A percentile compares a stretch with the other conserved stretches of the same genome.
Evolutionary conservation across 2,113 vertebrate genomes (phyloP).

Genomic region (Toxostoma redivivum): DNA sequence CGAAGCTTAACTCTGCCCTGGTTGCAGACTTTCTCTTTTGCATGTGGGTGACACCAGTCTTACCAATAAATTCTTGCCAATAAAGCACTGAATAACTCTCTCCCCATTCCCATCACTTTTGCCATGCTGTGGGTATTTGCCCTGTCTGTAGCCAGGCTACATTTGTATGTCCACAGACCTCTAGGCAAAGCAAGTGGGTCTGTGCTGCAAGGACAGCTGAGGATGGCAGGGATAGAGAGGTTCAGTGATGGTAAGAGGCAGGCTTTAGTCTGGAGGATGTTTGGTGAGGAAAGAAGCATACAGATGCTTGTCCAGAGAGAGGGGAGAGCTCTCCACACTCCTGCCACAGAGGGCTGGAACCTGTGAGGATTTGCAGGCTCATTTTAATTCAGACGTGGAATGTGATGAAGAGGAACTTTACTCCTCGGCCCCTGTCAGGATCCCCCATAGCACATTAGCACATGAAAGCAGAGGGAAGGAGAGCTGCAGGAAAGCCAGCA

Average conservation of each 20-base stretch:
- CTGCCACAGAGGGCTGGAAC: background rate
- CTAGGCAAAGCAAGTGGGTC: background rate
- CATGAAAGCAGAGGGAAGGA: background rate
- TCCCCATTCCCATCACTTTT: background rate
- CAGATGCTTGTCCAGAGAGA: fast-evolving
- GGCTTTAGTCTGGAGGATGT: background rate
- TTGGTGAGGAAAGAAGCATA: background rate
- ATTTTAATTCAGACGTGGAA: background rate
- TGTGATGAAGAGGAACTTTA: background rate
- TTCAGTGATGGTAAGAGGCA: background rate
- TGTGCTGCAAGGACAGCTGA: background rate
- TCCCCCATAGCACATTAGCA: background rate
- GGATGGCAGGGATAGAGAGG: background rate
- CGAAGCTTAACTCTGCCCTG: background rate
- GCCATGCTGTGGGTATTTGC: background rate
- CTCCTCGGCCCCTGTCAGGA: background rate
- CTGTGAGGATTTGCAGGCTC: background rate
- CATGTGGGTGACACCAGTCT: background rate
- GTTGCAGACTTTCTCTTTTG: background rate
- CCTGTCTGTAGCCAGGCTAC: background rate
- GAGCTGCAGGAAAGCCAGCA: background rate
- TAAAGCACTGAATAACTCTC: background rate
- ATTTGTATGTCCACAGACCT: background rate
- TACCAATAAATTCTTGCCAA: background rate
- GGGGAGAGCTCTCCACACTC: background rate